Conservation (phyloP, 2,113 vertebrate genomes). For the Ammodytes dubius region DNA sequence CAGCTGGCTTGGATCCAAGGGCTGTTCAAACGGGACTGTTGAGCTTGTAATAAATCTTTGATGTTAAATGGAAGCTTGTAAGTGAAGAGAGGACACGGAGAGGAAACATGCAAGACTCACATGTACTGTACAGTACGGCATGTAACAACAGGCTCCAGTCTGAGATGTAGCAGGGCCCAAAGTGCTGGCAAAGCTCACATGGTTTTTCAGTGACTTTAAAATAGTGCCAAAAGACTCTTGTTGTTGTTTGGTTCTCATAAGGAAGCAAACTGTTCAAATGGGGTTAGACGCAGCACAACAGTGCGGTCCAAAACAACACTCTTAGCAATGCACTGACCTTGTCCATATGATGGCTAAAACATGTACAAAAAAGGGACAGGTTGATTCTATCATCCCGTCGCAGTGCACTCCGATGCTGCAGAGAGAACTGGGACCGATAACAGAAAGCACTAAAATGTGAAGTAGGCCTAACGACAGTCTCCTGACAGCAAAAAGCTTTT, state of each 20-base stretch:
- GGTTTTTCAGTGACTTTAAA: background rate
- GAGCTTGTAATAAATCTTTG: slow-evolving; percentile 33
- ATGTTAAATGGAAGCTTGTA: slow-evolving; percentile 19
- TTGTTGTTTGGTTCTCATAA: background rate
- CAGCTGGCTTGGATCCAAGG: slow-evolving; percentile 8
- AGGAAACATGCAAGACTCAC: background rate
- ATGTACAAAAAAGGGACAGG: slow-evolving; percentile 25
- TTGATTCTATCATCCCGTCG: slow-evolving; percentile 28
- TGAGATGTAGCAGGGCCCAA: background rate
- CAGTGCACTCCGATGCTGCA: slow-evolving; percentile 6
- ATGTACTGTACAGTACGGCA: background rate
- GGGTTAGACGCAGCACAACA: background rate
- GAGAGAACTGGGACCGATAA: background rate
- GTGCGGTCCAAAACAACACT: slow-evolving; percentile 10
- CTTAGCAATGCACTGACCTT: slow-evolving; percentile 25
- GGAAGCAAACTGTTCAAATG: background rate
- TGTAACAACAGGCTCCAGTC: background rate
- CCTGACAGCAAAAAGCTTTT: slow-evolving; percentile 43
- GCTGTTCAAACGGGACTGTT: background rate
- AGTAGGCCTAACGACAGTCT: background rate
- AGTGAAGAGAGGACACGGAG: background rate
- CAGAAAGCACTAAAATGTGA: slow-evolving; percentile 29
- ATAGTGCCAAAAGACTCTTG: background rate
- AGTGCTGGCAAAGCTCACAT: slow-evolving; percentile 3
- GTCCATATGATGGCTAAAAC: slow-evolving; percentile 22